A percentile compares a stretch with the other conserved stretches of the same genome.
These are phyloP conservation scores for Myiagra hebetior DNA, from an alignment of 2,113 vertebrate species.

Conservation along the genomic window DNA sequence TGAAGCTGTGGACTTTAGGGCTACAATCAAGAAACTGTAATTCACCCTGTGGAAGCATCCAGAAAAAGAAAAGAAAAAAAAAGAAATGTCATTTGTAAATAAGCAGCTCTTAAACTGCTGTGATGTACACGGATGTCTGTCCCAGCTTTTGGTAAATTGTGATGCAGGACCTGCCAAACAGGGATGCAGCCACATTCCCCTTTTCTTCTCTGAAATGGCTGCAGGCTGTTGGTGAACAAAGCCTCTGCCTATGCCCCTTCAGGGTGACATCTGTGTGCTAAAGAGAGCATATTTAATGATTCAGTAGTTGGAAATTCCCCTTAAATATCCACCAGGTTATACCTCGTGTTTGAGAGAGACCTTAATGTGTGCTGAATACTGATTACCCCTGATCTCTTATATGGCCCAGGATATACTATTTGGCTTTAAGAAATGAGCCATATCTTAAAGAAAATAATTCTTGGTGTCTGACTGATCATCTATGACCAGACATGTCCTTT, in stretches of 20 bases:
- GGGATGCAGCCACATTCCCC: neutral
- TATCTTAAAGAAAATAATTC: neutral
- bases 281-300: neutral
- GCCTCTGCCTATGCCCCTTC: neutral
- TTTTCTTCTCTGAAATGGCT: neutral
- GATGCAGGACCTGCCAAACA: neutral
- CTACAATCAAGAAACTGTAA: neutral
- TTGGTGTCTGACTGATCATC: neutral
- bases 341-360: neutral
- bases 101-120: neutral
- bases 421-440: neutral
- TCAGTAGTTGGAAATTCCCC: neutral
- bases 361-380: neutral
- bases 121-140: neutral
- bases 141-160: neutral
- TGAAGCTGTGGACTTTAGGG: neutral
- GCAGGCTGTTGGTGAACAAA: neutral
- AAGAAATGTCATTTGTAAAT: neutral
- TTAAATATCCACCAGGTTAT: neutral
- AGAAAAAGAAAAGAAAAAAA: neutral
- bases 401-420: neutral
- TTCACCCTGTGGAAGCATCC: neutral
- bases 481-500: neutral
- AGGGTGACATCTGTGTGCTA: neutral
- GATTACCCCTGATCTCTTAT: neutral